phyloP scores from a whole-genome alignment of 1,140 invertebrate genomes.

The Sycophila sp. region DNA sequence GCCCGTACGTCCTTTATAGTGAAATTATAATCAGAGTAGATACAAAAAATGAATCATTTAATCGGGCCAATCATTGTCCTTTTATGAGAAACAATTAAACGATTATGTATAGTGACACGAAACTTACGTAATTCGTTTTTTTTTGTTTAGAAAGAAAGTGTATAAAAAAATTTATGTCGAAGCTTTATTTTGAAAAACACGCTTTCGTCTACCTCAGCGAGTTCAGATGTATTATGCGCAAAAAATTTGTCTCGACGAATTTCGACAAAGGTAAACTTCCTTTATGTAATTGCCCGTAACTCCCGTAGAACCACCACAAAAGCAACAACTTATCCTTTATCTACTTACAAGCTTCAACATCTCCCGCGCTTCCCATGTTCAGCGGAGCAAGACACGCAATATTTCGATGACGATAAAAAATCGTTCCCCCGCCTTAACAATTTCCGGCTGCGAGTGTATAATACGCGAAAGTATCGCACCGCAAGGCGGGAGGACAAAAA shows the following conservation, averaged over 20 bases:
- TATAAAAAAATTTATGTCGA: no score
- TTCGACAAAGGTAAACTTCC: constrained; percentile 5
- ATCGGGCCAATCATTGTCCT: no score
- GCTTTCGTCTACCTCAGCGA: background rate
- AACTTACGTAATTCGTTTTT: no score
- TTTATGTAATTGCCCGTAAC: background rate
- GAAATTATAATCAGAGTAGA: background rate
- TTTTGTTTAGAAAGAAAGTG: no score
- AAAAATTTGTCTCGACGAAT: background rate
- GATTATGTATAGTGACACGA: no score
- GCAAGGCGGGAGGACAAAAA: background rate
- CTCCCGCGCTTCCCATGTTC: constrained; percentile 19
- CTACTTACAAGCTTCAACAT: constrained; percentile 10
- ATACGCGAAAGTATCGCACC: background rate
- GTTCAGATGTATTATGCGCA: background rate
- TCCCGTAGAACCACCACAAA: constrained; percentile 5
- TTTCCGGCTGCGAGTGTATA: constrained; percentile 10
- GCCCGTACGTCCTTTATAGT: background rate
- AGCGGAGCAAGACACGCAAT: constrained; percentile 18
- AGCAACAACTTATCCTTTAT: constrained; percentile 24
- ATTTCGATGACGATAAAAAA: constrained; percentile 27
- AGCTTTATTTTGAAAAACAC: no score
- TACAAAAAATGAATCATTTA: background rate
- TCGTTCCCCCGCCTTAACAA: constrained; percentile 4
- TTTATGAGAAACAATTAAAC: no score